phyloP scores from a whole-genome alignment of 2,797 vertebrate species.

The Buphagus erythrorhynchus region DNA sequence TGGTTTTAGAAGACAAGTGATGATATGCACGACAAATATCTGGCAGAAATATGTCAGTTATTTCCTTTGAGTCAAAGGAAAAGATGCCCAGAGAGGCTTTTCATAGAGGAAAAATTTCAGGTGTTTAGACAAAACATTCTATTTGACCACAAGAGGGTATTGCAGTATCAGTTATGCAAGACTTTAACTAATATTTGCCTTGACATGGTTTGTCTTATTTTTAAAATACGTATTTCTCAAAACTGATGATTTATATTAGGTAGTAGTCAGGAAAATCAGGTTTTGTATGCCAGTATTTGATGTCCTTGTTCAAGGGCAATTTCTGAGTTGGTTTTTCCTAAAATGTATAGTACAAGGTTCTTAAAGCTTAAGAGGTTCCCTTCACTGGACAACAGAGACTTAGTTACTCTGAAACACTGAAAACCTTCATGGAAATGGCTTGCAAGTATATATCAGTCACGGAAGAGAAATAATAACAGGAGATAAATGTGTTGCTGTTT shows the following conservation, averaged over 20 bases:
- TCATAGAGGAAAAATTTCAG: not conserved
- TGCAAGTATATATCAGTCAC: not conserved
- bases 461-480: not conserved
- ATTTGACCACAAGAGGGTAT: slow-evolving; percentile 65
- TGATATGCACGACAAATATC: not conserved
- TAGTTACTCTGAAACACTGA: not conserved
- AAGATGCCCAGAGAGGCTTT: not conserved
- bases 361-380: not conserved
- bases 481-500: not conserved
- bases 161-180: slow-evolving; percentile 26
- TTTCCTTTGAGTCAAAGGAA: not conserved
- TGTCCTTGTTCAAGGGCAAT: not conserved
- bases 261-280: not conserved
- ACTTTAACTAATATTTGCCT: not conserved
- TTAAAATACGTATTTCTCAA: not conserved
- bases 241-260: not conserved
- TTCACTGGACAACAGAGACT: not conserved
- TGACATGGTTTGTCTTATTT: not conserved
- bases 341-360: not conserved
- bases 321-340: not conserved
- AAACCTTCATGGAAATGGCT: not conserved
- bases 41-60: not conserved
- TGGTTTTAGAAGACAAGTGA: not conserved
- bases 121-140: not conserved
- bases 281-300: not conserved